Evolutionary conservation across 1,140 invertebrate genomes (phyloP).

Genomic region (Choristoneura fumiferana): DNA sequence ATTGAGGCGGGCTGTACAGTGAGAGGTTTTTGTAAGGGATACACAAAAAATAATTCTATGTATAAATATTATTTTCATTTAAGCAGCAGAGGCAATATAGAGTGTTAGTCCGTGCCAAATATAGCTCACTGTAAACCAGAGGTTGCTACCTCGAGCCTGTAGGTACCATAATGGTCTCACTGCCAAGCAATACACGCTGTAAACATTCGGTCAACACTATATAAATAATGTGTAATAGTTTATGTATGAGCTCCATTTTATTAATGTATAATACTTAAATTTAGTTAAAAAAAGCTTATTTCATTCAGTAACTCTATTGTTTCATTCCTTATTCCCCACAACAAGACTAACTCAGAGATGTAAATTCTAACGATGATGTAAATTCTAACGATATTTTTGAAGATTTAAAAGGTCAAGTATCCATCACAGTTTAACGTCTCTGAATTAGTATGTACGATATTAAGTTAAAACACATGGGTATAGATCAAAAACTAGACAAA

Average conservation of each 20-base stretch:
- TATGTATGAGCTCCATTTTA: constrained; percentile 60
- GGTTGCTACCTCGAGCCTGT: background rate
- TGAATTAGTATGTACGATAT: too few relatives aligned
- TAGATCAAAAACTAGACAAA: too few relatives aligned
- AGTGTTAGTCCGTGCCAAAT: constrained; percentile 32
- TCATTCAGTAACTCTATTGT: constrained; percentile 57
- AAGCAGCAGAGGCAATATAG: constrained; percentile 51
- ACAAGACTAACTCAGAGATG: too few relatives aligned
- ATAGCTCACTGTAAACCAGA: constrained; percentile 20
- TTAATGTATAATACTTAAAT: constrained; percentile 67
- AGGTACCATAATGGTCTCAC: constrained; percentile 9
- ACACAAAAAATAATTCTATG: constrained; percentile 47
- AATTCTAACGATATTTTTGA: too few relatives aligned
- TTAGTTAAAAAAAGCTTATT: constrained; percentile 75
- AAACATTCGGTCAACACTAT: constrained; percentile 52
- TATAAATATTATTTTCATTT: constrained; percentile 35
- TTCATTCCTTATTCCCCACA: constrained; percentile 36
- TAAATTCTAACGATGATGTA: too few relatives aligned
- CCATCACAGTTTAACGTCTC: too few relatives aligned
- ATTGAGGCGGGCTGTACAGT: constrained; percentile 34
- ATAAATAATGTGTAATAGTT: constrained; percentile 49
- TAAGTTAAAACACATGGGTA: too few relatives aligned
- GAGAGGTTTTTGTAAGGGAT: constrained; percentile 40
- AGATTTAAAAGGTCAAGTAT: too few relatives aligned
- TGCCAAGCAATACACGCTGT: constrained; percentile 28